phyloP scores from a whole-genome alignment of 2,797 vertebrate species.

The Eremophila alpestris region DNA sequence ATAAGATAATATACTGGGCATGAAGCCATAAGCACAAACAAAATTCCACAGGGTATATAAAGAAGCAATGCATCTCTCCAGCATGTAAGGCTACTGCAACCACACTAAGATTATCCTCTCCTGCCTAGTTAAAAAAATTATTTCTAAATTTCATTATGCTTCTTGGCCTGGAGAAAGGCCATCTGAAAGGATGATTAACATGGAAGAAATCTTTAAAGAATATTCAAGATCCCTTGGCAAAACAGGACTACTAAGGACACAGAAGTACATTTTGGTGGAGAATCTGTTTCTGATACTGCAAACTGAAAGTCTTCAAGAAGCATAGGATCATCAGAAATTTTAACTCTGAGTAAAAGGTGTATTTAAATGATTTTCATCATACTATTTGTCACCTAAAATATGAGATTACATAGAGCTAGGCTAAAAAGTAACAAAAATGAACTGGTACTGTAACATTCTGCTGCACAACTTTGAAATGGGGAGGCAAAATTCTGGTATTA shows the following conservation, averaged over 20 bases:
- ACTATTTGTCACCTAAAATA: not conserved
- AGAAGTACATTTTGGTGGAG: not conserved
- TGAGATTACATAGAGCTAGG: not conserved
- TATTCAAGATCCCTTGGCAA: not conserved
- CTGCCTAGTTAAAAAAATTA: not conserved
- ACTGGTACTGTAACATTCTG: not conserved
- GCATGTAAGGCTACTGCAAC: not conserved
- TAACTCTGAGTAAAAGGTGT: not conserved
- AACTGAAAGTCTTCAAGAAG: not conserved
- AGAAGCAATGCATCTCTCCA: not conserved
- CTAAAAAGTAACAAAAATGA: not conserved
- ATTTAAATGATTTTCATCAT: not conserved
- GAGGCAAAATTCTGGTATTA: not conserved
- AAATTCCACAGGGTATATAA: not conserved
- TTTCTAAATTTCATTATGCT: conserved; percentile 12
- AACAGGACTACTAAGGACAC: not conserved
- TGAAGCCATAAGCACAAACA: not conserved
- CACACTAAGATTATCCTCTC: not conserved
- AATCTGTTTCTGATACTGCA: not conserved
- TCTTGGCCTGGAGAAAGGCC: not conserved
- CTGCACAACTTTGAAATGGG: not conserved
- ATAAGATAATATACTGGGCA: not conserved
- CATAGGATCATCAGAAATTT: not conserved
- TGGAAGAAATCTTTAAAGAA: not conserved
- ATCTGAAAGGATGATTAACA: not conserved